Base-by-base conservation (phyloP, 2,113 vertebrate genomes). In the Vulpes lagopus region DNA sequence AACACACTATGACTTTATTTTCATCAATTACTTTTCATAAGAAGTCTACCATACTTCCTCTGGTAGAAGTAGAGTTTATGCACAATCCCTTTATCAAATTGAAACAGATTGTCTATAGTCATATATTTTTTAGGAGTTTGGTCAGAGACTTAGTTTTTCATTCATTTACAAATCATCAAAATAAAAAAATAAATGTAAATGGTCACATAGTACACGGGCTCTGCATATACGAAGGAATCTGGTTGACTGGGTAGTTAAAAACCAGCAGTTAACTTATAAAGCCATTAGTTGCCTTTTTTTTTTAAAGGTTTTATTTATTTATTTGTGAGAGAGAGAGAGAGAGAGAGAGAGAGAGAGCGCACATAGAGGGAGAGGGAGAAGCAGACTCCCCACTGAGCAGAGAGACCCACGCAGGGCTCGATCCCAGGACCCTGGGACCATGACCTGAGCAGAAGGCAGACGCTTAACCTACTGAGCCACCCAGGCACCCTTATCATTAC, bases 211-310 rank as follows among this genome's bases (percentile, higher is more conserved):
- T 49, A n/a, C n/a, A 9, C 51, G 35, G 27, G 11, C 3, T 80
- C 25, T 49, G 3, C 23, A 59, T 87, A 67, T 88, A 20, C 17
- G 43, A 32, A 65, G 25, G 15, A 87, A 73, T 2, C 53, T 78
- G 20, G 6, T 15, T 43, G 10, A 25, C 25, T 90, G 22, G 86
- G 35, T 76, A 38, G 38, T 74, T 95, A 81, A 78, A 64, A 82
- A 69, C 38, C 69, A 96, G 35, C 19, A 79, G 74, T 83, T 94
- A 84, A 76, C 76, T 93, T 97, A 60, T 91, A 73, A 89, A 82
- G 20, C 8, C n/a, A 91, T 73, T 67, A 96, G 57, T 83, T 64
- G 38, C 71, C 35, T 92, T 92, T 73, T 67, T 43, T 60, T 43
- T 60, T 67, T 1, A 3, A 32, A 67, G 64, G 30, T 67, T 67